Evolutionary conservation across 2,888 invertebrate species (phyloP).

Genomic region (Yponomeuta malinellus): DNA sequence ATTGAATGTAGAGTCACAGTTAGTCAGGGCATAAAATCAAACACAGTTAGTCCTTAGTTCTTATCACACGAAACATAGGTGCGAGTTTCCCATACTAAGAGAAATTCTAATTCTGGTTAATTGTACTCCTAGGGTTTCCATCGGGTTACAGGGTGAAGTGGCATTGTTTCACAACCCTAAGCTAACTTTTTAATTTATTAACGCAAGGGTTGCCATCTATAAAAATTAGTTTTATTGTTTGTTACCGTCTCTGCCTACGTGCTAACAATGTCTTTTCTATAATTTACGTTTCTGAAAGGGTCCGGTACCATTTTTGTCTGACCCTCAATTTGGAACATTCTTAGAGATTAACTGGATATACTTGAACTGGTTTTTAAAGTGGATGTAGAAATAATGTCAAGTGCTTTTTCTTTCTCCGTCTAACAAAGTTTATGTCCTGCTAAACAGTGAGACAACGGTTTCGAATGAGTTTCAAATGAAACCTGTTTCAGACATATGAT

Average conservation of each 20-base stretch:
- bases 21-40: too few relatives aligned
- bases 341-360: slow-evolving; percentile 26
- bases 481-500: slow-evolving; percentile 61
- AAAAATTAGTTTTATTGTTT: slow-evolving; percentile 76
- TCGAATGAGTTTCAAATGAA: slow-evolving; percentile 35
- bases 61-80: too few relatives aligned
- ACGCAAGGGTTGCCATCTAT: slow-evolving; percentile 67
- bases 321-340: slow-evolving; percentile 10
- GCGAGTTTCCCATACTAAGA: too few relatives aligned
- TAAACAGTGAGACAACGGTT: slow-evolving; percentile 56
- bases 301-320: slow-evolving; percentile 31
- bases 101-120: too few relatives aligned
- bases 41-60: too few relatives aligned
- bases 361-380: slow-evolving; percentile 25
- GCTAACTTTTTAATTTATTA: slow-evolving; percentile 73
- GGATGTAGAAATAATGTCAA: slow-evolving; percentile 40
- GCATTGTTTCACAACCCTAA: slow-evolving; percentile 62
- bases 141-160: slow-evolving; percentile 61
- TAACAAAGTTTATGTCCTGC: slow-evolving; percentile 49
- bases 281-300: slow-evolving; percentile 46
- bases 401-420: slow-evolving; percentile 44
- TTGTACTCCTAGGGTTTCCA: slow-evolving; percentile 37
- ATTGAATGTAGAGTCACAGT: too few relatives aligned
- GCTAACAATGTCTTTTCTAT: slow-evolving; percentile 67
- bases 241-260: slow-evolving; percentile 73